Evolutionary conservation across 2,888 invertebrate species (phyloP), one percentile per base, ranked within the genome.

Genomic region (Eupeodes latifasciatus): DNA sequence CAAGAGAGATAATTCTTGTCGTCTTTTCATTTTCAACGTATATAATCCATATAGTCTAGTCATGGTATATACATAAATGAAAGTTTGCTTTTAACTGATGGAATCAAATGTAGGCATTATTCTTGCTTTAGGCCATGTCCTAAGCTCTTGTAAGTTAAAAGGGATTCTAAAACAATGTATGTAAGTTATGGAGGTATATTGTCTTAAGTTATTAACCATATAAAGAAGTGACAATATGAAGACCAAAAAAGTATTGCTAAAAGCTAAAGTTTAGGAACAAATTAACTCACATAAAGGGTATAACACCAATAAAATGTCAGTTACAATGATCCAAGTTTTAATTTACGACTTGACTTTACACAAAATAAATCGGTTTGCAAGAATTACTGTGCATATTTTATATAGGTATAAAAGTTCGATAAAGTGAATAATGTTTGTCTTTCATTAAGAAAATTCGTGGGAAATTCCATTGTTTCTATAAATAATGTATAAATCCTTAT

Each of bases 81-180:
- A 61, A 61, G 11, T 36, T 44, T 62, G 62, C 62, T 40, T 62
- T 62, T 16, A 62, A 62, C 36, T 61, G 40, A 40, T 40, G 61
- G 10, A 36, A 61, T n/a, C n/a, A 61, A 61, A 61, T 40, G 40
- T n/a, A 9, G n/a, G 9, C 9, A 40, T 40, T 61, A 61, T 61
- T 61, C n/a, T 62, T 62, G 2, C 16, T 62, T 16, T 5, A 16
- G 40, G 40, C 2, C 16, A 44, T 62, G 62, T 62, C 62, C 40
- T 62, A 62, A 62, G 62, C 11, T 6, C 40, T 62, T 44, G 16
- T 62, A 62, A 62, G 62, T 62, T 16, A 16, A 44, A 16, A 44
- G 6, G 62, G 62, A 61, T 44, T 16, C 11, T 59, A 62, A 9
- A 14, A 4, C 14, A 61, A 61, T 61, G 61, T 61, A 0, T 7